Base-by-base conservation (phyloP, 92 coral and sea anemone genomes). In the Porites divaricata region DNA sequence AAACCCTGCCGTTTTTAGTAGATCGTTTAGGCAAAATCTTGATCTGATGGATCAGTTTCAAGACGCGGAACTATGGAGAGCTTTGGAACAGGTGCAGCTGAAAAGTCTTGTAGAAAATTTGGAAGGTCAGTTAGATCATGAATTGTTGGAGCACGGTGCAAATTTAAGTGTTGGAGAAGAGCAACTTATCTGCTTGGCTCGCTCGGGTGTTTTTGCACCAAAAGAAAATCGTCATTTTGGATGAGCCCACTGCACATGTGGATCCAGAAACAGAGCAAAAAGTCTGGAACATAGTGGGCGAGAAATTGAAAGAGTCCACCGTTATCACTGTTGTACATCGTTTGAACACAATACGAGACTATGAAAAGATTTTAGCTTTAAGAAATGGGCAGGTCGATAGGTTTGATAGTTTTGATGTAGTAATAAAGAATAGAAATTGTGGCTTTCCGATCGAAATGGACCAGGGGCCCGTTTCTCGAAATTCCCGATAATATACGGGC, bases 201-300 rank as follows among this genome's bases (percentile, higher is more conserved):
- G 93, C 96, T 2, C 80, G 96, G 52, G 96, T 93, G 58, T 76
- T 93, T 70, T 82, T 93, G 62, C 92, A 93, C 58, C 81, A 83
- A 79, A 90, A 85, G 75, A 93, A 87, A 76, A 93, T 93, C 48
- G 69, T 90, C 28, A 83, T 93, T 65, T 88, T 93, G 92, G 96
- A 93, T 69, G 94, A 93, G 53, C 94, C 96, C 58, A 90, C 96
- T 2, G 96, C 96, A 48, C 89, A 93, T 62, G 96, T 93, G 49
- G 96, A 93, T 64, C 91, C 91, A 81, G 89, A 88, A 6, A 93
- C 96, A n/a, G 96, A 93, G 50, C 74, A 79, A 67, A 79, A 73
- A 51, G 51, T 79, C 63, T 67, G 74, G 83, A 67, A 52, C 9
- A 63, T 79, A 15, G 83, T 79, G 81, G 70, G 81, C n/a, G 81